Conservation (phyloP, 2,888 invertebrate species). For the Chymomyza fuscimana region DNA sequence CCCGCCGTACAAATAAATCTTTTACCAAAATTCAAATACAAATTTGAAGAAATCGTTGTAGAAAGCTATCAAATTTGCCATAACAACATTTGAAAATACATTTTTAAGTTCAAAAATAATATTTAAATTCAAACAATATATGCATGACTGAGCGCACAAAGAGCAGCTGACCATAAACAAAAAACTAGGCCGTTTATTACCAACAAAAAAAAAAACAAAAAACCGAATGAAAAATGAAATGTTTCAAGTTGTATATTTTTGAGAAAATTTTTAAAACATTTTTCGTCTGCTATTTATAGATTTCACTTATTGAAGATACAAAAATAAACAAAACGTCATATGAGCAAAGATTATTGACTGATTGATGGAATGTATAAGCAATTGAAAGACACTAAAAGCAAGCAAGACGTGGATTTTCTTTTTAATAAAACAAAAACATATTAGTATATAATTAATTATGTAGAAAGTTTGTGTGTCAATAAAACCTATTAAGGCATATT, state of each 20-base stretch:
- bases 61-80: neutral
- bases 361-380: conserved; percentile 27
- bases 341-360: conserved; percentile 42
- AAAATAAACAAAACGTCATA: conserved; percentile 23
- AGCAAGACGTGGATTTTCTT: neutral
- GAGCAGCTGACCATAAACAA: conserved; percentile 6
- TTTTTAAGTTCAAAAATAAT: neutral
- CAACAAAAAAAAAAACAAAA: neutral
- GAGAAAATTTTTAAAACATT: conserved; percentile 14
- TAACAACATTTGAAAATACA: neutral
- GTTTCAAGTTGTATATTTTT: conserved; percentile 32
- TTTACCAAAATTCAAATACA: neutral
- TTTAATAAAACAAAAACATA: neutral
- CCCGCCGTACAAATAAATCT: neutral
- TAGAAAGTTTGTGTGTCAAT: neutral
- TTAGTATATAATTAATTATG: neutral
- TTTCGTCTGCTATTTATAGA: conserved; percentile 49
- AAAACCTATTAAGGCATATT: neutral
- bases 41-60: neutral
- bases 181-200: conserved; percentile 47
- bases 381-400: neutral
- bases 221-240: conserved; percentile 13
- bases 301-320: conserved; percentile 16
- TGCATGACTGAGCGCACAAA: neutral
- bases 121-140: neutral